Base-by-base conservation (phyloP, 2,113 vertebrate species). In the Crotalus horridus region DNA sequence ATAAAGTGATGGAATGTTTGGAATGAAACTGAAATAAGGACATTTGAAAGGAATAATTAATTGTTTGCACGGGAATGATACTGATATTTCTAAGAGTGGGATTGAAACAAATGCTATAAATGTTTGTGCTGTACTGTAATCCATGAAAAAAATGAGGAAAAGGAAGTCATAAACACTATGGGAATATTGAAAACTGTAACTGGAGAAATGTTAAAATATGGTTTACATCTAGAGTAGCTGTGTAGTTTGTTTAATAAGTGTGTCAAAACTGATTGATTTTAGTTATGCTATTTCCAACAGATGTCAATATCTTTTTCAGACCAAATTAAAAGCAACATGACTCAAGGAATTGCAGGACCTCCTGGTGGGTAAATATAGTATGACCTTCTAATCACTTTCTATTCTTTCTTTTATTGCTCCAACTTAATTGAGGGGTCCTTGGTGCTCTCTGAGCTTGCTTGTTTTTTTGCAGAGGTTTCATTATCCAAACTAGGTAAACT, bases 271-370 rank as follows among this genome's bases (percentile, higher is more conserved):
- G 33, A 43, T 43, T 39, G 33, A 9, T 58, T 58, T 85, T 33
- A 9, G 5, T 46, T 85, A 5, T 51, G 53, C 56, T 91, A 24
- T 89, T 88, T 95, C 86, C 94, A 94, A 95, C 95, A 93, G 51
- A 59, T n/a, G 48, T 53, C 56, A 91, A 93, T 95, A 94, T 97
- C 91, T 90, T 13, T 97, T 96, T 94, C 94, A 98, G 98, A 96
- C 51, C 92, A 89, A 88, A 92, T 96, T 87, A 58, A 89, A 91
- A 55, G 1, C 88, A 97, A 95, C 92, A 96, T 96, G 87, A 96
- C 13, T 56, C 85, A 23, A 87, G 91, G 81, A 61, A 20, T 97
- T 89, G 95, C 2, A 89, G 97, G 97, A 1, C 23, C 26, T 87
- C 96, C 95, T 96, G 98, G 98, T 98, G 95, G 3, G 97, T 96